Evolutionary conservation across 2,888 invertebrate species (phyloP).

Genomic region (Lithophane socia): DNA sequence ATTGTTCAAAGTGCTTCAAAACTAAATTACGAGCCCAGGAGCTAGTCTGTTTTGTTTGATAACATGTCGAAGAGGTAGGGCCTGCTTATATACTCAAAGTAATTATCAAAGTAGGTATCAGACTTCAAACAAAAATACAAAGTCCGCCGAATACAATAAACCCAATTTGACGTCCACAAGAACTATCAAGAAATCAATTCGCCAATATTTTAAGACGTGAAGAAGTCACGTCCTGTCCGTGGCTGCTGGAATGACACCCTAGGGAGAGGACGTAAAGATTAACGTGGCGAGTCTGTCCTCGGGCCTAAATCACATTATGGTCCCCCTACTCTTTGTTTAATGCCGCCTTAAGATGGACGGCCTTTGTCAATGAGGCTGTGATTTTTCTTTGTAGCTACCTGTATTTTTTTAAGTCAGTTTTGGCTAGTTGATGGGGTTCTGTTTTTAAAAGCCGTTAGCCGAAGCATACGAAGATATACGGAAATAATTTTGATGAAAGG

Average conservation of each 20-base stretch:
- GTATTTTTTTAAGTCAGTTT: slow-evolving; percentile 48
- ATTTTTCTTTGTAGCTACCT: slow-evolving; percentile 70
- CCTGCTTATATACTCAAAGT: background rate
- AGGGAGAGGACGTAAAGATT: slow-evolving; percentile 84
- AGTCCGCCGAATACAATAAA: slow-evolving; percentile 17
- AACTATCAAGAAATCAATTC: slow-evolving; percentile 73
- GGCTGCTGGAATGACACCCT: slow-evolving; percentile 80
- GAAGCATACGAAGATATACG: background rate
- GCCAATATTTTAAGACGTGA: slow-evolving; percentile 72
- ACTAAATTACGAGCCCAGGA: background rate
- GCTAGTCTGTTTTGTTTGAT: background rate
- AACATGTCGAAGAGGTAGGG: too few relatives aligned
- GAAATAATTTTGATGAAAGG: background rate
- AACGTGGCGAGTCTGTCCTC: slow-evolving; percentile 86
- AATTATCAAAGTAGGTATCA: background rate
- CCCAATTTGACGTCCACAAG: slow-evolving; percentile 19
- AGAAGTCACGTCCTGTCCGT: slow-evolving; percentile 83
- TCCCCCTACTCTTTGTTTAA: slow-evolving; percentile 82
- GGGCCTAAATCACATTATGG: slow-evolving; percentile 87
- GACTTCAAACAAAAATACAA: background rate
- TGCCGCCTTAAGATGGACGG: slow-evolving; percentile 79
- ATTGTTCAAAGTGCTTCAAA: background rate
- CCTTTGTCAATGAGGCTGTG: slow-evolving; percentile 73
- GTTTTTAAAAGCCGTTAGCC: background rate
- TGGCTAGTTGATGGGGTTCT: background rate